Percentiles rank a stretch among this genome's conserved stretches.
These are phyloP conservation scores for Galemys pyrenaicus DNA, from an alignment of 2,113 vertebrate species.

Conservation along the genomic window DNA sequence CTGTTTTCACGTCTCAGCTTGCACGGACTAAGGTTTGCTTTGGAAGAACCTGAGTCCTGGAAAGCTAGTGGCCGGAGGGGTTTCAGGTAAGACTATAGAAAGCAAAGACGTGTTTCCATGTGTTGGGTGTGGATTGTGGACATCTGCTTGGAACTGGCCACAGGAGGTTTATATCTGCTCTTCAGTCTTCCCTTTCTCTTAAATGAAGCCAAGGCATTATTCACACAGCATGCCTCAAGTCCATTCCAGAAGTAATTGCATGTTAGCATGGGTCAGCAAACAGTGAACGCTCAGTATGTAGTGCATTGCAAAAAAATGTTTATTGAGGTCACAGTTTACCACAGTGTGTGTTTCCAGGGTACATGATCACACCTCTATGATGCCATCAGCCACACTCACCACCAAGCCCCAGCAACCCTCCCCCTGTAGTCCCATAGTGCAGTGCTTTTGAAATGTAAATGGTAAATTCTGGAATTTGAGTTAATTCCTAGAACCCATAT, in stretches of 20 bases:
- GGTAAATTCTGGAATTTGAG: background rate
- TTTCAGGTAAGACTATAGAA: conserved; percentile 46
- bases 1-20: background rate
- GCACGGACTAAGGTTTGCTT: background rate
- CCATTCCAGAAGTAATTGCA: background rate
- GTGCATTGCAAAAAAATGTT: background rate
- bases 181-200: conserved; percentile 8
- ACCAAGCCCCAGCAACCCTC: too few relatives aligned
- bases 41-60: conserved; percentile 22
- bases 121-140: background rate
- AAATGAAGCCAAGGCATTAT: background rate
- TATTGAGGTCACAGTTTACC: too few relatives aligned
- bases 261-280: background rate
- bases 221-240: background rate
- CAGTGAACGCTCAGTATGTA: background rate
- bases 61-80: background rate
- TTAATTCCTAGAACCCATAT: background rate
- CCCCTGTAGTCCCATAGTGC: too few relatives aligned
- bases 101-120: conserved; percentile 1
- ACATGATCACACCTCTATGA: too few relatives aligned
- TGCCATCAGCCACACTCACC: too few relatives aligned
- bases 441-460: background rate
- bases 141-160: background rate
- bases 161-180: background rate
- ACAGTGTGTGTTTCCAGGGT: too few relatives aligned